Base-by-base conservation (phyloP, 1,140 invertebrate genomes). In the Paraescarpia echinospica region DNA sequence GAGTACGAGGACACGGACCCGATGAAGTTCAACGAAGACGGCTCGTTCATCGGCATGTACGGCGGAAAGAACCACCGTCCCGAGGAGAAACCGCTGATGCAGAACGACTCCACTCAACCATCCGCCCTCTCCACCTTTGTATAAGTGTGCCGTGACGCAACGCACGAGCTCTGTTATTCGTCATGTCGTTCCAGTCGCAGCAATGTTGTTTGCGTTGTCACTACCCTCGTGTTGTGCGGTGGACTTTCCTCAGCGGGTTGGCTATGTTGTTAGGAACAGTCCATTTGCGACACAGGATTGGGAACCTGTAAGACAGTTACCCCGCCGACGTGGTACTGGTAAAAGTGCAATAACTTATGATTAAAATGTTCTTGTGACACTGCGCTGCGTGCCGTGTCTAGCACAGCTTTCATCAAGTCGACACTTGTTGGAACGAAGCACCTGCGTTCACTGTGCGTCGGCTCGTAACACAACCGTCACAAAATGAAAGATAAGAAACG, bases 1-100 rank as follows among this genome's bases (percentile, higher is more conserved):
- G 99, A 99, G 96, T 99, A 99, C 96, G 99, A 98, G 91, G 99
- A 99, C 96, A 98, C 98, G 92, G 98, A 99, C 96, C 98, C 98
- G 95, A 94, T 94, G 41, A 98, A 98, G 94, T 99, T 99, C 96
- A 99, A 99, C 93, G 99, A 99, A 97, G 99, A 99, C 96, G 99
- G 99, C 91, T 99, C 98, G 59, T 99, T 99, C 96, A 99, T 99
- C 96, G 98, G 99, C 94, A 98, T 99, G 96, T 99, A 99, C 96
- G 98, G 98, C 27, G 94, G 94, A 89, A 92, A 93, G 91, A 94
- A 92, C 59, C 89, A 93, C 33, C 92, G 48, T 35, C 92, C 93
- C 41, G 93, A 98, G 95, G 91, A 91, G 59, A 77, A 77, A 77
- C 59, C 59, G 27, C 59, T 77, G 8, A 88, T 41, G 31, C 91